Percentiles rank a stretch among this genome's conserved stretches.
These are phyloP conservation scores for Drosophila recens DNA, from an alignment of 2,888 invertebrate genomes.

Conservation along the genomic window DNA sequence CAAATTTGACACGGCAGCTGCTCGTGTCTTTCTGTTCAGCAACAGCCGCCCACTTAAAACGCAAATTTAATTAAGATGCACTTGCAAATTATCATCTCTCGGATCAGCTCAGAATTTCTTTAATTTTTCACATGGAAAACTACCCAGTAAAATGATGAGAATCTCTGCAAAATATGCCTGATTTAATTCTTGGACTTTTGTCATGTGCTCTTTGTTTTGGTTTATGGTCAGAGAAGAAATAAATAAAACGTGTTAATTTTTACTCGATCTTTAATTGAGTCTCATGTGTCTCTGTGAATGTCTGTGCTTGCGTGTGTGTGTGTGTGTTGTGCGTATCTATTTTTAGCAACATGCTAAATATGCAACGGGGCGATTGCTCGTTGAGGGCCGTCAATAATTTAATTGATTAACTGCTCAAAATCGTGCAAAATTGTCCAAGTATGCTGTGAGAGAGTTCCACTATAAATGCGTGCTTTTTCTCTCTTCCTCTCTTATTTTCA, in stretches of 20 bases:
- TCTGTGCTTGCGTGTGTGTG: neutral
- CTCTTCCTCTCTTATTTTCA: neutral
- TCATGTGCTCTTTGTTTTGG: slow-evolving; percentile 50
- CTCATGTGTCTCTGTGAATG: neutral
- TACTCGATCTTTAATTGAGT: slow-evolving; percentile 45
- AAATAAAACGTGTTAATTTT: slow-evolving; percentile 46
- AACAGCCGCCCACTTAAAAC: slow-evolving; percentile 40
- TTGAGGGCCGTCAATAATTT: slow-evolving; percentile 49
- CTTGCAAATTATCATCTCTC: slow-evolving; percentile 49
- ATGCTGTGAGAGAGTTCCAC: slow-evolving; percentile 1
- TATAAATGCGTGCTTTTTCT: slow-evolving; percentile 3
- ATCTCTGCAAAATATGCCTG: slow-evolving; percentile 3
- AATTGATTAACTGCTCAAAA: slow-evolving; percentile 59
- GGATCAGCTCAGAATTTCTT: slow-evolving; percentile 19
- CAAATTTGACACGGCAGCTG: slow-evolving; percentile 35
- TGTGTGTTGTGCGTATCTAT: slow-evolving; percentile 34
- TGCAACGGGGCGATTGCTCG: slow-evolving; percentile 33
- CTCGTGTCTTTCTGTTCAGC: slow-evolving; percentile 30
- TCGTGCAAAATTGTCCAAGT: slow-evolving; percentile 33
- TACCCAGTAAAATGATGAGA: slow-evolving; percentile 15
- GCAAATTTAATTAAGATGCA: slow-evolving; percentile 53
- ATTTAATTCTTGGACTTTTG: slow-evolving; percentile 20
- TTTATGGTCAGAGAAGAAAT: slow-evolving; percentile 17
- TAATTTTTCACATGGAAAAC: slow-evolving; percentile 25
- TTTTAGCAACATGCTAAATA: slow-evolving; percentile 55